These are phyloP conservation scores for Cabera pusaria DNA, from an alignment of 2,888 invertebrate species.

Conservation along the genomic window DNA sequence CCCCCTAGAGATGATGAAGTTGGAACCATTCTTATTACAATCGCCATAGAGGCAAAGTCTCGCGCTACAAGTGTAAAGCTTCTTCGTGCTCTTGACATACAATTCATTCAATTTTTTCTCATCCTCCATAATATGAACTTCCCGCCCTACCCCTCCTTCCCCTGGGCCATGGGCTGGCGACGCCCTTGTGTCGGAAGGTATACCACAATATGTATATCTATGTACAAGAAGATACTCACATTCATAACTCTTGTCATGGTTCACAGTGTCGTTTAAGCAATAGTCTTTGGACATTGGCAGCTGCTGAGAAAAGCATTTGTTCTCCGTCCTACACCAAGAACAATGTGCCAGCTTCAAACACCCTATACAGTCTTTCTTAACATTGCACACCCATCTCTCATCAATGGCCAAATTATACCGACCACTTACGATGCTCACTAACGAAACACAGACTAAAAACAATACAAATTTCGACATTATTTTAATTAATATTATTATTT, in stretches of 20 bases:
- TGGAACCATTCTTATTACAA: no score
- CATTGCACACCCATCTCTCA: slow-evolving; percentile 60
- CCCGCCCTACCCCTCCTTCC: no score
- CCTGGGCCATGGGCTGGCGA: no score
- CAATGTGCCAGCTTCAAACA: slow-evolving; percentile 66
- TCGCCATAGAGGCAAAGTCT: no score
- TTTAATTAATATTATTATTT: slow-evolving; percentile 6
- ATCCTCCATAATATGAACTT: no score
- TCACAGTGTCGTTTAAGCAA: slow-evolving; percentile 53
- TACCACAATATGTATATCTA: no score
- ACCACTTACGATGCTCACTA: no score
- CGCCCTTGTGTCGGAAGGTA: no score
- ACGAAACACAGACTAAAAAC: slow-evolving; percentile 31
- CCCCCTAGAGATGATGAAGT: no score
- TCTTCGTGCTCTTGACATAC: no score
- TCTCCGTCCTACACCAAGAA: slow-evolving; percentile 64
- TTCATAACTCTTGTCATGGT: slow-evolving; percentile 50
- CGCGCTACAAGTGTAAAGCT: no score
- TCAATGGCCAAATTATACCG: slow-evolving; percentile 50
- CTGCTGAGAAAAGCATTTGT: slow-evolving; percentile 60
- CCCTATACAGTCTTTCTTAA: slow-evolving; percentile 63
- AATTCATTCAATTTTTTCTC: no score
- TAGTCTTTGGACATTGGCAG: slow-evolving; percentile 39
- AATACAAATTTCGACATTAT: slow-evolving; percentile 33
- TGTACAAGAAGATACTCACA: slow-evolving; percentile 45